Base-by-base conservation (phyloP, 37 sponge, comb jelly and placozoan species). In the Aplysina aerophoba region DNA sequence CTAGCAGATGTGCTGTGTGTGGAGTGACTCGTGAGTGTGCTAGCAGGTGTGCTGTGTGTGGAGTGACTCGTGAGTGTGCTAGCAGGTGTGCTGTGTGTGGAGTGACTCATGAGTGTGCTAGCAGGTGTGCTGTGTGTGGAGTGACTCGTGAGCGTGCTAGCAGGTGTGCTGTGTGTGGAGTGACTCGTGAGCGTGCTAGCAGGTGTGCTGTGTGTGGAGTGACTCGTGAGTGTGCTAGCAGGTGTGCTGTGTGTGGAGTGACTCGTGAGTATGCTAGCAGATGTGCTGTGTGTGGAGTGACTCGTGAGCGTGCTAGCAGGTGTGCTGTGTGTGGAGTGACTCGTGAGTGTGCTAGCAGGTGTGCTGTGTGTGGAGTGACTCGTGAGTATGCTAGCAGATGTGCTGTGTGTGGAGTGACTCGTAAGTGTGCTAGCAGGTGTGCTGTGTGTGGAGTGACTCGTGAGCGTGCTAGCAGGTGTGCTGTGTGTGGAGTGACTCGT, bases 361-460 rank as follows among this genome's bases (percentile, higher is more conserved):
- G 33, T n/a, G 62, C 57, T 55, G 24, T 37, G 22, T 21, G 17
- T 14, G 16, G 24, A n/a, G 33, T 6, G 65, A 33, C 19, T 59
- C 16, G 21, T 37, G 56, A 14, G 12, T 3, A 4, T 27, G 63
- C 27, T 62, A 14, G 27, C 2, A 27, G 63, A 14, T 62, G n/a
- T 27, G 63, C 27, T n/a, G n/a, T n/a, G n/a, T n/a, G n/a, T n/a
- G n/a, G n/a, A n/a, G n/a, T n/a, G n/a, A n/a, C n/a, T n/a, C n/a
- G n/a, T n/a, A n/a, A n/a, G n/a, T n/a, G n/a, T n/a, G n/a, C 28
- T 89, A 25, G 56, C 80, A 64, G 87, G 78, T 80, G 33, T n/a
- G 62, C 57, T 55, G 24, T 37, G 22, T 21, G 17, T 14, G 16
- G 24, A n/a, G 33, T 6, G 65, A 33, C 19, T 59, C 16, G 21